Conservation (phyloP, 2,888 invertebrate species). For the Diadegma fenestrale region DNA sequence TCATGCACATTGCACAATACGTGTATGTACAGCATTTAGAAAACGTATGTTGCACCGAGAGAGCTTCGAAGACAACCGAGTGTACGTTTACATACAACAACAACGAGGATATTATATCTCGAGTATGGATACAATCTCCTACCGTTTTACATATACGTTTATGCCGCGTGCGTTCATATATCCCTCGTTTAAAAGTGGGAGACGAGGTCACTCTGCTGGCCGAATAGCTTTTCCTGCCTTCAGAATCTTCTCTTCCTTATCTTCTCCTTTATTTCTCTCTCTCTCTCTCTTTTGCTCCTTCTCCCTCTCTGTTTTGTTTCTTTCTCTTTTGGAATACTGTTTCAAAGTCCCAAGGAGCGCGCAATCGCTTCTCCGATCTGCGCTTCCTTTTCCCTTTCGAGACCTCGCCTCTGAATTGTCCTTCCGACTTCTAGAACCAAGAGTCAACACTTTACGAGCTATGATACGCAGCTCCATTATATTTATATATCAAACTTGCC, state of each 20-base stretch:
- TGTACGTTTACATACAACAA: constrained; percentile 60
- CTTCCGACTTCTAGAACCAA: constrained; percentile 38
- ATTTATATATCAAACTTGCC: constrained; percentile 43
- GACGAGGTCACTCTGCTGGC: constrained; percentile 67
- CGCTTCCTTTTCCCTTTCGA: constrained; percentile 57
- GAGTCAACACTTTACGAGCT: constrained; percentile 52
- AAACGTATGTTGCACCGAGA: constrained; percentile 28
- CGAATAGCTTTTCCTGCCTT: constrained; percentile 61
- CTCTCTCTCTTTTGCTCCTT: constrained; percentile 26
- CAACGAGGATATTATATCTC: constrained; percentile 67
- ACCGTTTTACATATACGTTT: constrained; percentile 68
- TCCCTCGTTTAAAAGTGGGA: constrained; percentile 69
- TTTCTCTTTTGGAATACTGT: constrained; percentile 25
- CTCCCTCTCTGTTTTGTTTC: neutral
- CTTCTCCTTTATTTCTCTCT: constrained; percentile 13
- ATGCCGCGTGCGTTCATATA: constrained; percentile 65
- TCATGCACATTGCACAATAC: constrained; percentile 15
- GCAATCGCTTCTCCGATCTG: constrained; percentile 68
- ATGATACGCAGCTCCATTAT: constrained; percentile 28
- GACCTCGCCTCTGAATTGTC: constrained; percentile 37
- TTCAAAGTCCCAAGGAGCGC: constrained; percentile 31
- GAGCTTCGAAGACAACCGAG: constrained; percentile 27
- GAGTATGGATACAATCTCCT: constrained; percentile 67
- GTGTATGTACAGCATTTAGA: constrained; percentile 19
- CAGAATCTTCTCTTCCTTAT: constrained; percentile 48